These are phyloP conservation scores for Geotrypetes seraphini DNA, from an alignment of 2,797 vertebrate species.

Conservation along the genomic window DNA sequence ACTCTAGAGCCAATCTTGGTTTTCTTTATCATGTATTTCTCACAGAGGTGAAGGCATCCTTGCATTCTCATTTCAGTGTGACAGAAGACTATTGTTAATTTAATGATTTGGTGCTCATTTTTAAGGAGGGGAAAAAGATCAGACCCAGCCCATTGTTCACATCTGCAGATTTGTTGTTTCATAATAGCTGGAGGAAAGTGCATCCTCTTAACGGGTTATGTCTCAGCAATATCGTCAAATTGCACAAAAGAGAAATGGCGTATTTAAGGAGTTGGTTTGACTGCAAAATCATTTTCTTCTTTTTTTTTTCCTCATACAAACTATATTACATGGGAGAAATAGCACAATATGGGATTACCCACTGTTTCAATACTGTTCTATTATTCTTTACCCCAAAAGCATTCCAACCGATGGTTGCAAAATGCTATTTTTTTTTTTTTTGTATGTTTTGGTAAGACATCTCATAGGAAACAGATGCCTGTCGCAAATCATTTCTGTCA, in stretches of 20 bases:
- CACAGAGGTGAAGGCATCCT: conserved; percentile 45
- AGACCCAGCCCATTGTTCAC: conserved; percentile 65
- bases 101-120: conserved; percentile 51
- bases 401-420: conserved; percentile 72
- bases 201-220: too few relatives aligned
- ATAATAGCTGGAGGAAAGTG: conserved; percentile 19
- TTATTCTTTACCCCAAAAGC: conserved; percentile 60
- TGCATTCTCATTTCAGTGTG: conserved; percentile 59
- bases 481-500: conserved; percentile 68
- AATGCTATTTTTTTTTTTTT: conserved; percentile 79
- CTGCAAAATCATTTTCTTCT: conserved; percentile 37
- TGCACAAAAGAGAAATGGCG: conserved; percentile 13
- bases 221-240: conserved; percentile 10
- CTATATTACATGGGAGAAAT: conserved; percentile 21
- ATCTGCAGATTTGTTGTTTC: conserved; percentile 24
- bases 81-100: conserved; percentile 38
- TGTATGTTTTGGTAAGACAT: conserved; percentile 72
- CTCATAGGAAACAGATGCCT: conserved; percentile 72
- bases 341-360: conserved; percentile 22
- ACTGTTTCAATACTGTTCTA: conserved; percentile 42
- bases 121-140: conserved; percentile 70
- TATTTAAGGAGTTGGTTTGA: conserved; percentile 36
- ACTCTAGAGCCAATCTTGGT: conserved; percentile 27
- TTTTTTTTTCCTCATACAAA: conserved; percentile 24
- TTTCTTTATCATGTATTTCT: conserved; percentile 28